A percentile compares a stretch with the other conserved stretches of the same genome.
Conservation (phyloP, 2,113 vertebrate genomes). For the Dolichotis patagonum region DNA sequence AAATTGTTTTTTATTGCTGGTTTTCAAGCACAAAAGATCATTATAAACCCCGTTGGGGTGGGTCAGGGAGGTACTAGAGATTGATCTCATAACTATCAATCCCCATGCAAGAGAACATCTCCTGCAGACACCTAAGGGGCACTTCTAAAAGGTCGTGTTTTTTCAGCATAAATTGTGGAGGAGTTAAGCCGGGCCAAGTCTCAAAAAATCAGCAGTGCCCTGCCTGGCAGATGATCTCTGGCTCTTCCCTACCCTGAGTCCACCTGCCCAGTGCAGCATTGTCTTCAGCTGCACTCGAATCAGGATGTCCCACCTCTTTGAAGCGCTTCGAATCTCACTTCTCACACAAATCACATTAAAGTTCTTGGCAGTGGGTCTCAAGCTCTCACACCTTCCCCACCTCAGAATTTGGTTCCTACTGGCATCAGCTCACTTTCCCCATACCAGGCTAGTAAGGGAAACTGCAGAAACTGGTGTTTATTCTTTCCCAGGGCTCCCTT, state of each 20-base stretch:
- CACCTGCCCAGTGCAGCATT: not conserved
- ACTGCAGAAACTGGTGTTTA: not conserved
- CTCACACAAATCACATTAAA: constrained; percentile 29
- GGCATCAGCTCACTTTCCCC: not conserved
- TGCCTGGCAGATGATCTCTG: not conserved
- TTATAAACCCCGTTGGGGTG: not conserved
- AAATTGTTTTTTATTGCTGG: not conserved
- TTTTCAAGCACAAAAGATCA: not conserved
- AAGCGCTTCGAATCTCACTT: constrained; percentile 18
- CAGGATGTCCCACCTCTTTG: not conserved
- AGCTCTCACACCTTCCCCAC: not conserved
- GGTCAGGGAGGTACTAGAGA: not conserved
- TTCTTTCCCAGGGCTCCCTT: not conserved
- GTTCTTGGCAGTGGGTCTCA: not conserved
- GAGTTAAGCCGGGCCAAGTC: not conserved
- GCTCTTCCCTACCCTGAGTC: not conserved
- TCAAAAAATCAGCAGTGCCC: not conserved
- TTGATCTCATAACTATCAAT: constrained; percentile 3
- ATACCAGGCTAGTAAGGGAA: not conserved
- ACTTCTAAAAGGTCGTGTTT: not conserved
- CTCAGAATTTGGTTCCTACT: not conserved
- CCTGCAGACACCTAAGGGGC: not conserved
- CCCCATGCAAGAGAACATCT: not conserved
- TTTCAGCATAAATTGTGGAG: not conserved
- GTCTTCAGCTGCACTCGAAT: not conserved